Percentiles rank a stretch among this genome's conserved stretches.
Evolutionary conservation across 2,113 vertebrate species (phyloP).

Genomic region (Melanocharis versteri): DNA sequence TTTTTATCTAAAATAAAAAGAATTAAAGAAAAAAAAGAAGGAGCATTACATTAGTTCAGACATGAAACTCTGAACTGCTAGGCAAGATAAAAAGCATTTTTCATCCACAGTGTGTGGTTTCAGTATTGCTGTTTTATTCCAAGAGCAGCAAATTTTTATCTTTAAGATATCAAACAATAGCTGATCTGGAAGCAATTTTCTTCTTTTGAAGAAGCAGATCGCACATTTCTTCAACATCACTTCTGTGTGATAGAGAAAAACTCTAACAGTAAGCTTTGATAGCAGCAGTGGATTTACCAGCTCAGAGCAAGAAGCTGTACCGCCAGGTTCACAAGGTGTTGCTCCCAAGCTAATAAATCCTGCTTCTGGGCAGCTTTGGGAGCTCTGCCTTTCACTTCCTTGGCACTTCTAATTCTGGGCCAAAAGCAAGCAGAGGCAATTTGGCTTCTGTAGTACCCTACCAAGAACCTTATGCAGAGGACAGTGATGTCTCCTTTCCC

Average conservation of each 20-base stretch:
- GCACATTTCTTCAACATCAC: slow-evolving; percentile 15
- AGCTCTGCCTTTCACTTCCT: neutral
- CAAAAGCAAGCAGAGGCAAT: neutral
- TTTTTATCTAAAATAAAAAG: neutral
- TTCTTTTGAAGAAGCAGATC: slow-evolving; percentile 37
- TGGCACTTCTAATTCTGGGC: neutral
- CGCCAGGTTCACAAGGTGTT: neutral
- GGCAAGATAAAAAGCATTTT: slow-evolving; percentile 42
- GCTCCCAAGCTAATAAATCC: neutral
- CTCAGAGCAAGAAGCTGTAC: neutral
- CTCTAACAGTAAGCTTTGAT: neutral
- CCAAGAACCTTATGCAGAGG: neutral
- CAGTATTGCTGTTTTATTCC: slow-evolving; percentile 20
- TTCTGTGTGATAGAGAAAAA: slow-evolving; percentile 3
- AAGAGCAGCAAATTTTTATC: slow-evolving; percentile 28
- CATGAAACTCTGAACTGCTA: neutral
- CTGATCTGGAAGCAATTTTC: slow-evolving; percentile 35
- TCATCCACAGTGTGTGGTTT: slow-evolving; percentile 25
- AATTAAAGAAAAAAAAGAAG: neutral
- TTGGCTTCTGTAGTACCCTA: neutral
- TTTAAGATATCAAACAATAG: slow-evolving; percentile 29
- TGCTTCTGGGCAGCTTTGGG: neutral
- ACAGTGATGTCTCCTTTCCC: neutral
- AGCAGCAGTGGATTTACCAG: neutral
- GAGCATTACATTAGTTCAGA: neutral